A percentile compares a stretch with the other conserved stretches of the same genome.
These are phyloP conservation scores for Mycetomoellerius zeteki DNA, from an alignment of 1,140 invertebrate genomes.

Conservation along the genomic window DNA sequence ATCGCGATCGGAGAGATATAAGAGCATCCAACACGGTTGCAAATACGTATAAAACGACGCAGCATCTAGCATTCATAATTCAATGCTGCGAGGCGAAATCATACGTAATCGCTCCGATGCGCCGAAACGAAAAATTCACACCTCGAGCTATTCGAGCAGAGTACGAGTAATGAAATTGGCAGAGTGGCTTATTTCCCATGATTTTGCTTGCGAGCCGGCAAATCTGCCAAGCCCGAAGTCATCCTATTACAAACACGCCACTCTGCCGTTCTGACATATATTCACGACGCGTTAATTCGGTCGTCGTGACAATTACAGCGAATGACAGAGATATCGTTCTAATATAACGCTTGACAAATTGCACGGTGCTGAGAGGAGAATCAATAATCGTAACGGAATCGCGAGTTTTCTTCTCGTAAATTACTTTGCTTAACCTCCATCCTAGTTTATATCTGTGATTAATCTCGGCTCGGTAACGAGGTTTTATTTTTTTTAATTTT, in stretches of 20 bases:
- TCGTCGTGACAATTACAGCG: conserved; percentile 27
- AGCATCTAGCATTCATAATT: conserved; percentile 22
- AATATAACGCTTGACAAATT: conserved; percentile 22
- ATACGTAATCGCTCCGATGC: conserved; percentile 38
- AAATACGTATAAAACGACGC: conserved; percentile 16
- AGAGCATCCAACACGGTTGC: conserved; percentile 18
- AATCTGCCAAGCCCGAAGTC: conserved; percentile 18
- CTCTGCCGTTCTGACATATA: not conserved
- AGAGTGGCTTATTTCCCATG: conserved; percentile 35
- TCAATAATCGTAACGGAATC: conserved; percentile 20
- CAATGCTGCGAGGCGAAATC: conserved; percentile 46
- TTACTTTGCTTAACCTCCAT: not conserved
- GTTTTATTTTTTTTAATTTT: not conserved
- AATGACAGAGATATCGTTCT: conserved; percentile 47
- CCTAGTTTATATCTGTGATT: not conserved
- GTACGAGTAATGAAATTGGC: conserved; percentile 26
- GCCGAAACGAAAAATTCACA: conserved; percentile 46
- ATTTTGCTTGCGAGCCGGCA: conserved; percentile 6
- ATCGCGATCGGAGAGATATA: not conserved
- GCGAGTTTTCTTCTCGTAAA: not conserved
- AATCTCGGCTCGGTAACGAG: not conserved
- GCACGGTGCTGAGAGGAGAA: conserved; percentile 11
- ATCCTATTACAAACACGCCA: conserved; percentile 54
- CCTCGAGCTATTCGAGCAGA: conserved; percentile 43
- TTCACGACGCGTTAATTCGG: conserved; percentile 18